These are phyloP conservation scores for Chloroceryle inda DNA, from an alignment of 2,797 vertebrate species.

Conservation along the genomic window DNA sequence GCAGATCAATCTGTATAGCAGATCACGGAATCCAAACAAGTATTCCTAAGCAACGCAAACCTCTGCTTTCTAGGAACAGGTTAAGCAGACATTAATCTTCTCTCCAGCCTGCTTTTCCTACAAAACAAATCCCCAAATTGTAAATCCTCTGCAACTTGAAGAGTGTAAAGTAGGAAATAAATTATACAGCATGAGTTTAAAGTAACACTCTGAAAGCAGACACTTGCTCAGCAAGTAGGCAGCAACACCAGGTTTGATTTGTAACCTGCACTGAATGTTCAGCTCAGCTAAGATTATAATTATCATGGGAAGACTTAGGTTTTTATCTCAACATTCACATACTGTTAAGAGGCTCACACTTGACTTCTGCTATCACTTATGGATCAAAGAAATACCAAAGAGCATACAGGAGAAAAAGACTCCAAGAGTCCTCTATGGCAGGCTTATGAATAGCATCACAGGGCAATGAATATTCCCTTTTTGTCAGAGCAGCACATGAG, in stretches of 20 bases:
- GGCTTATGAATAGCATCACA: background rate
- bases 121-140: background rate
- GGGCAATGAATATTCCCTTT: background rate
- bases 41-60: background rate
- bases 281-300: background rate
- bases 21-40: background rate
- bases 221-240: background rate
- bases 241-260: background rate
- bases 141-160: background rate
- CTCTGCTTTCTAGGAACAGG: background rate
- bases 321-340: background rate
- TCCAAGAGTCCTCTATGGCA: background rate
- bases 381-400: background rate
- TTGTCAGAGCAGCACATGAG: background rate
- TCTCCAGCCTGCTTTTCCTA: background rate
- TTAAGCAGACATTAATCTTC: background rate
- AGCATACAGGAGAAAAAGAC: background rate
- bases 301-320: background rate
- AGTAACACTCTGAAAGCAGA: background rate
- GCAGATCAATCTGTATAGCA: background rate
- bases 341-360: slow-evolving; percentile 6
- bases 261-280: background rate
- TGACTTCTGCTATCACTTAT: slow-evolving; percentile 10
- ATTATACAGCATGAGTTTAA: background rate
- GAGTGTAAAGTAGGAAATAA: background rate